Percentiles rank a stretch among this genome's conserved stretches.
Conservation (phyloP, 2,797 vertebrate genomes). For the Brachyalestes nurse region DNA sequence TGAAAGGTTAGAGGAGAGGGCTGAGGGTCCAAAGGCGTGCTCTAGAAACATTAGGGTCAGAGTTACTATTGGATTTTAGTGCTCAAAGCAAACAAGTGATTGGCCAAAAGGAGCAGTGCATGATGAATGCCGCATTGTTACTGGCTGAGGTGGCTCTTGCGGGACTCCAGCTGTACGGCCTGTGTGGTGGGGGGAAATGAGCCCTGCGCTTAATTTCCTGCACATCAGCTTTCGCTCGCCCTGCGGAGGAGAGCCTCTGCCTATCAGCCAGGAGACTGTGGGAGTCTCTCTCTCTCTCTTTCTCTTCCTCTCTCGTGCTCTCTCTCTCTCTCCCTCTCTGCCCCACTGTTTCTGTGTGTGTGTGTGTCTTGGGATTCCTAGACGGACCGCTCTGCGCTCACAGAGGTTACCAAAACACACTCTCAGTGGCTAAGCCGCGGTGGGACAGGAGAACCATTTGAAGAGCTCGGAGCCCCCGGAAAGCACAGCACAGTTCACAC, state of each 20-base stretch:
- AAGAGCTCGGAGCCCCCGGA: conserved; percentile 47
- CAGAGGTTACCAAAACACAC: conserved; percentile 65
- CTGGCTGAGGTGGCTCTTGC: conserved; percentile 51
- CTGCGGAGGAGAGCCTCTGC: conserved; percentile 41
- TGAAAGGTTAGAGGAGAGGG: conserved; percentile 16
- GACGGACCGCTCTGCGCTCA: conserved; percentile 50
- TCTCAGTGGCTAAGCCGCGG: conserved; percentile 61
- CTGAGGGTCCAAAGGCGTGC: conserved; percentile 1
- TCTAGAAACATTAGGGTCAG: conserved; percentile 34
- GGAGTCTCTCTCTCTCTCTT: conserved; percentile 45
- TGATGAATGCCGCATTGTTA: conserved; percentile 41
- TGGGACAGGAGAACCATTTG: conserved; percentile 64
- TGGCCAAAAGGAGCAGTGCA: conserved; percentile 34
- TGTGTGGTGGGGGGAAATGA: conserved; percentile 64
- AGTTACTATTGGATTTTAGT: neutral
- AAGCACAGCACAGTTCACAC: conserved; percentile 62
- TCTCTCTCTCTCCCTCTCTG: neutral
- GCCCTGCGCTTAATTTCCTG: conserved; percentile 74
- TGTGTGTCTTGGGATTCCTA: conserved; percentile 49
- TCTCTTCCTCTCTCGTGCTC: neutral
- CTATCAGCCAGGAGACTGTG: conserved; percentile 61
- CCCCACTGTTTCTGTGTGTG: conserved; percentile 36
- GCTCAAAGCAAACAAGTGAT: conserved; percentile 35
- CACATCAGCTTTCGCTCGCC: conserved; percentile 62
- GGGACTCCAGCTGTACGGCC: conserved; percentile 48